Conservation (phyloP, 1,140 invertebrate genomes). For the Drosophila repleta region DNA sequence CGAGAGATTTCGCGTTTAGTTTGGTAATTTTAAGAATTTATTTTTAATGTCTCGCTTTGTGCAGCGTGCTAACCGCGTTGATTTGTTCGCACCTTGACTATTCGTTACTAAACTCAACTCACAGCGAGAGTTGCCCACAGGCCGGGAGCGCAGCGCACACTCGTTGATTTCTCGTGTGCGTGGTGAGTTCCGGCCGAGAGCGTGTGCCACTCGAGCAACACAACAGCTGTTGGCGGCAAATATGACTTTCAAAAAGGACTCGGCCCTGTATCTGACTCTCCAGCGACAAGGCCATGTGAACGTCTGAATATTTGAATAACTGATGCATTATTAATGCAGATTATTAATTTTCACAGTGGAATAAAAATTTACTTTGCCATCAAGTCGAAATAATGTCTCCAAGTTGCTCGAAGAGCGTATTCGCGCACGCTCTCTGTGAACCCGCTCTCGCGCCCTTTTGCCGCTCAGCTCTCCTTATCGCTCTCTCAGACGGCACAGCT, state of each 20-base stretch:
- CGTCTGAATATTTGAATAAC: background rate
- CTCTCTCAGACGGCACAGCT: constrained; percentile 26
- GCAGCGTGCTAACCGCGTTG: constrained; percentile 78
- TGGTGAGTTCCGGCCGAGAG: constrained; percentile 59
- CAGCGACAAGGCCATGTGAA: background rate
- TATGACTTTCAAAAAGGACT: constrained; percentile 17
- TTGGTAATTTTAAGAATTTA: constrained; percentile 69
- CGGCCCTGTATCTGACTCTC: background rate
- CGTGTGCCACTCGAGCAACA: constrained; percentile 44
- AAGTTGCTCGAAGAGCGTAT: constrained; percentile 9
- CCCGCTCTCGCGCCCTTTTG: constrained; percentile 2
- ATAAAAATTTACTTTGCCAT: background rate
- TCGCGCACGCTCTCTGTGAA: constrained; percentile 34
- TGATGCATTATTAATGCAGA: background rate
- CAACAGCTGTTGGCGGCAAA: constrained; percentile 56
- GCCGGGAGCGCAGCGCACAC: constrained; percentile 34
- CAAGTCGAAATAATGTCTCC: background rate
- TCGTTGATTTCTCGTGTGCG: constrained; percentile 50
- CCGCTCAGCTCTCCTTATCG: background rate
- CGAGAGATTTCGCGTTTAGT: constrained; percentile 36
- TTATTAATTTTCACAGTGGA: background rate
- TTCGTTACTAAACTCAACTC: constrained; percentile 75
- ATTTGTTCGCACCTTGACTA: constrained; percentile 79
- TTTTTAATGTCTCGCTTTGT: constrained; percentile 70
- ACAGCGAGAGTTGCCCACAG: constrained; percentile 53